phyloP scores from a whole-genome alignment of 2,113 vertebrate genomes.

The Fulmarus glacialis region DNA sequence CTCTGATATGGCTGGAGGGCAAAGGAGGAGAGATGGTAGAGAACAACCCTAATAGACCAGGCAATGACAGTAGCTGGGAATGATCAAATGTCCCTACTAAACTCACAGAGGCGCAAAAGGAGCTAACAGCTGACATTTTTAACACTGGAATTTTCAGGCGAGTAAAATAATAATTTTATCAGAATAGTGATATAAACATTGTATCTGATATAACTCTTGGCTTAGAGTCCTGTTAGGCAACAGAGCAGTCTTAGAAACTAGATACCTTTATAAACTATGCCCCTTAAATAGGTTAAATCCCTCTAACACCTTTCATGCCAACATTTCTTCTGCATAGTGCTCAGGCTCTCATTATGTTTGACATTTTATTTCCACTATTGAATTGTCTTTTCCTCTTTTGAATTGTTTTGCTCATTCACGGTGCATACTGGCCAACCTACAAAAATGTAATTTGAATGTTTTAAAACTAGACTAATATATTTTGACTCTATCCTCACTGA shows the following conservation, averaged over 20 bases:
- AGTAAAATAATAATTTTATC: slow-evolving; percentile 38
- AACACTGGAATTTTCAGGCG: slow-evolving; percentile 13
- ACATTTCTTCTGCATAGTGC: not conserved
- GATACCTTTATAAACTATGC: not conserved
- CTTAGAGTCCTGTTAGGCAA: not conserved
- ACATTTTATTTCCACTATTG: slow-evolving; percentile 49
- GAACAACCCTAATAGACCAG: not conserved
- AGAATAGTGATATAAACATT: slow-evolving; percentile 5
- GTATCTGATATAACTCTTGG: not conserved
- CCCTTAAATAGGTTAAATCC: slow-evolving; percentile 30
- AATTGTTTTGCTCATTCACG: not conserved
- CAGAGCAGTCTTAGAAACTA: not conserved
- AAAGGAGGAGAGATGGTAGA: not conserved
- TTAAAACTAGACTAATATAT: slow-evolving; percentile 49
- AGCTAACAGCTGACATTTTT: slow-evolving; percentile 4
- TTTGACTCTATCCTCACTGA: slow-evolving; percentile 52
- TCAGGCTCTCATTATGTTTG: slow-evolving; percentile 46
- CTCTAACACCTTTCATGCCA: slow-evolving; percentile 20
- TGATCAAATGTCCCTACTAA: not conserved
- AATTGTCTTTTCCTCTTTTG: not conserved
- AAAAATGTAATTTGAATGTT: slow-evolving; percentile 33
- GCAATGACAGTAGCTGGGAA: slow-evolving; percentile 3
- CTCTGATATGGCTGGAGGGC: not conserved
- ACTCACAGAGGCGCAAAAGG: not conserved
- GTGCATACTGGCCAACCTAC: slow-evolving; percentile 25